Evolutionary conservation across 2,113 vertebrate species (phyloP).

Genomic region (Oreochromis aureus): DNA sequence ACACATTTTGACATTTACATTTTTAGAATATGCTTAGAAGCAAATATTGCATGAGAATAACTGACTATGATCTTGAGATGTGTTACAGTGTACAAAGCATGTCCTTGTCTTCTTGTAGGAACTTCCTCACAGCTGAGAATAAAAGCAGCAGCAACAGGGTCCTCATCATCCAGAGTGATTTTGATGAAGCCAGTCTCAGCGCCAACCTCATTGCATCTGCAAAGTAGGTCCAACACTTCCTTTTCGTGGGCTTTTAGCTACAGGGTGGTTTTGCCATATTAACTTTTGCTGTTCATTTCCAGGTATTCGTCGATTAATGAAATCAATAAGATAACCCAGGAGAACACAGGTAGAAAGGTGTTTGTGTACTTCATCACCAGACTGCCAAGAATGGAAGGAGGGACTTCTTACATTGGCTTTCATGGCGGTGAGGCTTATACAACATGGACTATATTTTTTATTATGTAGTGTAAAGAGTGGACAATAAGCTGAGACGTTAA

Average conservation of each 20-base stretch:
- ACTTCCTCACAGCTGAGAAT: constrained; percentile 64
- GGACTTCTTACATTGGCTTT: constrained; percentile 84
- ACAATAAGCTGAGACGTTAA: background rate
- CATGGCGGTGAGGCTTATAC: constrained; percentile 78
- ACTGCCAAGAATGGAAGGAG: constrained; percentile 83
- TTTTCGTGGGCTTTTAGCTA: background rate
- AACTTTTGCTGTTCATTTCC: background rate
- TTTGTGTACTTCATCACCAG: constrained; percentile 91
- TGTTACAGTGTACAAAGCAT: background rate
- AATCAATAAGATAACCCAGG: constrained; percentile 78
- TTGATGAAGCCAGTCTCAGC: constrained; percentile 77
- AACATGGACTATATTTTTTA: background rate
- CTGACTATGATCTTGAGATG: background rate
- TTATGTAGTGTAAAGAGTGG: background rate
- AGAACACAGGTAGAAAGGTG: constrained; percentile 38
- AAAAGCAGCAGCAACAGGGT: constrained; percentile 61
- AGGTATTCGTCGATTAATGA: constrained; percentile 90
- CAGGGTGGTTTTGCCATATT: background rate
- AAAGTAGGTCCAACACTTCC: constrained; percentile 72
- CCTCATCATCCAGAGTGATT: constrained; percentile 89
- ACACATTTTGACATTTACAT: background rate
- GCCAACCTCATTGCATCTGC: constrained; percentile 89
- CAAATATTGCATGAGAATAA: background rate
- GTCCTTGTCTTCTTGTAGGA: constrained; percentile 49
- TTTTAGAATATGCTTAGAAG: background rate